Evolutionary conservation across 2,888 invertebrate genomes (phyloP), one percentile per base, ranked within the genome.

Genomic region (Hipparchia semele): DNA sequence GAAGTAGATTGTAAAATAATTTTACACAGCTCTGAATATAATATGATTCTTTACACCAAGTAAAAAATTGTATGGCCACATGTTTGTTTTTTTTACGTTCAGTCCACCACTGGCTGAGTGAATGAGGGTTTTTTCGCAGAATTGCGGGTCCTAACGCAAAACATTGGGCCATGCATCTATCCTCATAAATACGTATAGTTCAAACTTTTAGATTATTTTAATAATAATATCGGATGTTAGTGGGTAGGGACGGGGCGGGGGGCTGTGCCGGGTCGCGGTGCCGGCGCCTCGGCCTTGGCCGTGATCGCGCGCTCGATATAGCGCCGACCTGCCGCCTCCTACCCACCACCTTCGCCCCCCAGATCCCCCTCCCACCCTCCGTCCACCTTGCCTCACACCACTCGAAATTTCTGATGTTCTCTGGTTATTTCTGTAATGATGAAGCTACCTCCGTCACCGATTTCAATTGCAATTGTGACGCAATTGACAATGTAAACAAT

Each of bases 261-360:
- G 78, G 77, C 77, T 75, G 66, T 68, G 84, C 82, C 81, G 85
- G 82, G 82, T 83, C 85, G 82, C 84, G 87, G 84, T 85, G 89
- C 84, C 87, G 90, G 83, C 83, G 78, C 79, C 73, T 81, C 82
- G 86, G 87, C 93, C 93, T 93, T 94, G 93, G 91, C 93, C 93
- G 90, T 93, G 93, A 94, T 92, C 92, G 91, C 86, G 82, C 88
- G 92, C 92, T 92, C 92, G 90, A 93, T 93, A 93, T 93, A 93
- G 90, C 90, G 83, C 82, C 81, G 81, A 80, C 86, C 85, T 82
- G 79, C 79, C 84, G 78, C 79, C 79, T 75, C 77, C 80, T 80
- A 82, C 82, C 76, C 75, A 79, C 78, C 73, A 78, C 69, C 64
- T 75, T 71, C 77, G 65, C 73, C 60, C 73, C 39, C 49, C 8